Percentiles rank a stretch among this genome's conserved stretches.
phyloP scores from a whole-genome alignment of 2,797 vertebrate genomes.

The Gymnoscopelus braueri region DNA sequence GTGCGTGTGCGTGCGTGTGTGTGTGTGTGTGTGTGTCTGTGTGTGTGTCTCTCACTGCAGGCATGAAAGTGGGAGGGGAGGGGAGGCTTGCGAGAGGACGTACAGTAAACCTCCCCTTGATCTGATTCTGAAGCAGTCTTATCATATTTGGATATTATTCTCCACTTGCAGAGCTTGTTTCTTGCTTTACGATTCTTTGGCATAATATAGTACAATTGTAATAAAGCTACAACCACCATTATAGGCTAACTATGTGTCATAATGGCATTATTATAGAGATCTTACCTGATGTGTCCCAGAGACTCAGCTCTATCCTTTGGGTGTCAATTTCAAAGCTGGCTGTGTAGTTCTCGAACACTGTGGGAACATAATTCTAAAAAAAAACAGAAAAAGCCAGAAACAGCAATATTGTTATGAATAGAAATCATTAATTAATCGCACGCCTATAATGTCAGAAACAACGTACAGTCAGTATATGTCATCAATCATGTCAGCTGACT shows the following conservation, averaged over 20 bases:
- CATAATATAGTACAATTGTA: too few species aligned
- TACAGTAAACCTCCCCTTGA: neutral
- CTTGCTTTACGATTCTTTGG: too few species aligned
- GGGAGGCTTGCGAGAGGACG: neutral
- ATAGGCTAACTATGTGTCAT: too few species aligned
- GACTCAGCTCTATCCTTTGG: slow-evolving; percentile 90
- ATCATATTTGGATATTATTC: neutral
- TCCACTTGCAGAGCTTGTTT: neutral
- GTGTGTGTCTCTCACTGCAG: neutral
- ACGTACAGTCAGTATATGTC: too few species aligned
- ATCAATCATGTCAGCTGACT: too few species aligned
- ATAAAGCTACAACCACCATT: neutral
- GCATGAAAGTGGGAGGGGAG: neutral
- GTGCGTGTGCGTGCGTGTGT: too few species aligned
- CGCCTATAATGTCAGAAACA: too few species aligned
- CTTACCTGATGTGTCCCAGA: slow-evolving; percentile 94
- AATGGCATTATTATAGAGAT: neutral
- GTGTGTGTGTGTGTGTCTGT: too few species aligned
- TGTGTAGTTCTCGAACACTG: slow-evolving; percentile 93
- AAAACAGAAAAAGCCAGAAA: slow-evolving; percentile 4
- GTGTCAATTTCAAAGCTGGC: slow-evolving; percentile 94
- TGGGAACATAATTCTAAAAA: slow-evolving; percentile 88
- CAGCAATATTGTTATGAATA: neutral
- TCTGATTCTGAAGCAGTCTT: neutral
- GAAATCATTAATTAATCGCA: too few species aligned